Conservation (phyloP, 2,888 invertebrate species). For the Cyclophora punctaria region DNA sequence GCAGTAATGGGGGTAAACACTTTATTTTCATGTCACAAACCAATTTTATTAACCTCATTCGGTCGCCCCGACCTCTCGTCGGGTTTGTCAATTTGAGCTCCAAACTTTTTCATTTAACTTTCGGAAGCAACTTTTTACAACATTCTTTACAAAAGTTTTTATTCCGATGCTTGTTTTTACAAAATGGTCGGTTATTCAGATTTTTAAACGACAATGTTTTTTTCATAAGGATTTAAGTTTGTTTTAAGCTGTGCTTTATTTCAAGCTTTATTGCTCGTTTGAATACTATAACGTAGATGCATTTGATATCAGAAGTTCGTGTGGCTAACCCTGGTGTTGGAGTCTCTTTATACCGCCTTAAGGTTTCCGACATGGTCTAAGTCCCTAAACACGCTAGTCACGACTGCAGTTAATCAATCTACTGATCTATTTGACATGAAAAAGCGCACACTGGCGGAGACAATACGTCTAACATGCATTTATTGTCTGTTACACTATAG, state of each 20-base stretch:
- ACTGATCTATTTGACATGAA: no score
- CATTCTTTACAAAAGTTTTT: slow-evolving; percentile 53
- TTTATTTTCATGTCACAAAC: slow-evolving; percentile 39
- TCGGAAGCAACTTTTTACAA: slow-evolving; percentile 46
- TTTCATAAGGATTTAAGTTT: background rate
- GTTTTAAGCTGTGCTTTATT: background rate
- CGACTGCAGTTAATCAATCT: no score
- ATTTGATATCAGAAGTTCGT: no score
- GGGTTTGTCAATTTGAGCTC: slow-evolving; percentile 62
- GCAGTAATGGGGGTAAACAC: slow-evolving; percentile 34
- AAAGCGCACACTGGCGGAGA: no score
- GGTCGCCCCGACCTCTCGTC: slow-evolving; percentile 34
- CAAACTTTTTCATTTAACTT: slow-evolving; percentile 72
- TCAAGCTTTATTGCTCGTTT: no score
- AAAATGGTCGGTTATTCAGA: slow-evolving; percentile 36
- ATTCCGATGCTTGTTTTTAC: slow-evolving; percentile 35
- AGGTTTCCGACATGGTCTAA: no score
- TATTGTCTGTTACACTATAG: no score
- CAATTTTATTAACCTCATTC: slow-evolving; percentile 51
- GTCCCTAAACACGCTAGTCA: no score
- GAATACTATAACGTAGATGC: no score
- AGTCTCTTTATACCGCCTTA: no score
- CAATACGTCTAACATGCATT: no score
- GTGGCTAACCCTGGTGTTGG: no score
- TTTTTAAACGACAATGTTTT: slow-evolving; percentile 18